These are phyloP conservation scores for Synergus umbraculus DNA, from an alignment of 2,888 invertebrate species.

Conservation along the genomic window DNA sequence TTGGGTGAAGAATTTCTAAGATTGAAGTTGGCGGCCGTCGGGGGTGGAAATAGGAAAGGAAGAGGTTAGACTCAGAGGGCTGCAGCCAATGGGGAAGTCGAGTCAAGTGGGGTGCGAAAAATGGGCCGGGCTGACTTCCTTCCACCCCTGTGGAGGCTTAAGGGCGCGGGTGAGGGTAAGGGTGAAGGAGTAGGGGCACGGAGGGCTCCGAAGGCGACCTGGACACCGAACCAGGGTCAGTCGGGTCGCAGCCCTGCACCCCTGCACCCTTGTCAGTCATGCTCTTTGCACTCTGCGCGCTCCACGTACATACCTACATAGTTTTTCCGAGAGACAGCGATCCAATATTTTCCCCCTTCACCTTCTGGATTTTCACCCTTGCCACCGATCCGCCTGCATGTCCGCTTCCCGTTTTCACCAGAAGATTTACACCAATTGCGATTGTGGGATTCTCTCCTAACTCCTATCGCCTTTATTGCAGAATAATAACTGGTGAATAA, in stretches of 20 bases:
- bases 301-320: slow-evolving; percentile 54
- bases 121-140: slow-evolving; percentile 73
- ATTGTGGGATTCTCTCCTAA: not conserved
- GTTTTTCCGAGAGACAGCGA: slow-evolving; percentile 42
- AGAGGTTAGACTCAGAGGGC: slow-evolving; percentile 72
- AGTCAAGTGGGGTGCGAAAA: slow-evolving; percentile 76
- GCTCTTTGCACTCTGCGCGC: slow-evolving; percentile 60
- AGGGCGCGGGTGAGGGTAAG: slow-evolving; percentile 72
- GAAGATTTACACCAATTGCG: slow-evolving; percentile 35
- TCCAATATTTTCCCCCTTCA: slow-evolving; percentile 51
- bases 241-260: slow-evolving; percentile 75
- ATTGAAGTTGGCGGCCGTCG: slow-evolving; percentile 43
- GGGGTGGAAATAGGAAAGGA: slow-evolving; percentile 62
- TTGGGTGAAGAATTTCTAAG: slow-evolving; percentile 24
- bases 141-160: slow-evolving; percentile 64
- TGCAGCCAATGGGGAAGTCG: slow-evolving; percentile 73
- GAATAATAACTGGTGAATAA: not conserved
- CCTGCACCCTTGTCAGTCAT: slow-evolving; percentile 66
- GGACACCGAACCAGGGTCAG: slow-evolving; percentile 74
- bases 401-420: slow-evolving; percentile 13
- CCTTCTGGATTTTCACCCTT: slow-evolving; percentile 6
- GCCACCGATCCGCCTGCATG: not conserved
- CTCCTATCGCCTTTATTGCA: not conserved
- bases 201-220: slow-evolving; percentile 69
- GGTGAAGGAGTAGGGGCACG: slow-evolving; percentile 70